Conservation (phyloP, 2,888 invertebrate genomes). For the Candidula unifasciata region DNA sequence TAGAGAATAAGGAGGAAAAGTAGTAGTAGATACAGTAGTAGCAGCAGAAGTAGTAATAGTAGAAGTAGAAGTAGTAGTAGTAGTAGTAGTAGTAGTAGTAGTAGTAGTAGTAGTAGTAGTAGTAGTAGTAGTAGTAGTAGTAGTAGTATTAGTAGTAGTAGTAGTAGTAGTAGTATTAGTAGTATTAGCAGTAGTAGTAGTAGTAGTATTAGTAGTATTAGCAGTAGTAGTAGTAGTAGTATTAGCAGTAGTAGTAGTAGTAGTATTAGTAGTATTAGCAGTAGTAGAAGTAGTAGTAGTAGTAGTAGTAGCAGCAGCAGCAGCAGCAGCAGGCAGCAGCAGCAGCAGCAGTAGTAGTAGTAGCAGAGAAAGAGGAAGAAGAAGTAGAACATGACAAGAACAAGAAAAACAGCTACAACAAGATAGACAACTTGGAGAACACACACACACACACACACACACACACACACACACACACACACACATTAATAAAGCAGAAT, state of each 20-base stretch:
- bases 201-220: slow-evolving; percentile 28
- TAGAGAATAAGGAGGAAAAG: no score
- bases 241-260: slow-evolving; percentile 4
- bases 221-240: slow-evolving; percentile 35
- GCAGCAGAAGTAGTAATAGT: no score
- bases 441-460: background rate
- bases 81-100: no score
- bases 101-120: background rate
- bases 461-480: background rate
- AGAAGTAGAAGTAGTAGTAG: no score
- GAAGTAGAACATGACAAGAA: background rate
- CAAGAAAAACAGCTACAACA: slow-evolving; percentile 34
- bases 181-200: slow-evolving; percentile 29
- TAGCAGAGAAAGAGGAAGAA: no score
- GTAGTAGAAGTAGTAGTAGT: background rate
- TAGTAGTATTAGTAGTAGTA: slow-evolving; percentile 34
- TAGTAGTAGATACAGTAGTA: no score
- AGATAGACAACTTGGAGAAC: background rate
- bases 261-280: background rate
- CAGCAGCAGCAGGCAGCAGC: no score
- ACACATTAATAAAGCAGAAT: background rate
- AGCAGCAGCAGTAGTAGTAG: no score
- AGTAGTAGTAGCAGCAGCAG: no score
- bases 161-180: slow-evolving; percentile 38
- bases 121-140: slow-evolving; percentile 26